Conservation (phyloP, 2,113 vertebrate genomes). For the Pluvialis apricaria region DNA sequence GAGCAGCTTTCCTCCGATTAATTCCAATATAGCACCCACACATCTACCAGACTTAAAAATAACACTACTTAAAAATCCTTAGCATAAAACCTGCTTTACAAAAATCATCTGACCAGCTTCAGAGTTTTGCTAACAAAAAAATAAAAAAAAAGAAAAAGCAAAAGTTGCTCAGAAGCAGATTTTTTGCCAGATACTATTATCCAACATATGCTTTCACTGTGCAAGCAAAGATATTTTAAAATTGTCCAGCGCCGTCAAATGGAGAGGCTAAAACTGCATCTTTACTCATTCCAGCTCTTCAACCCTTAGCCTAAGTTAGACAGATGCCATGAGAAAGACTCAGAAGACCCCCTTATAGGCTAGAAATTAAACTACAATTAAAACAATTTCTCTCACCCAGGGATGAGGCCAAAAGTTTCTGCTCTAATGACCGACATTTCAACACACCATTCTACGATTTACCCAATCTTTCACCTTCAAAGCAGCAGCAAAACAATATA, state of each 20-base stretch:
- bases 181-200: not conserved
- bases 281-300: not conserved
- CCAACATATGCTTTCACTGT: not conserved
- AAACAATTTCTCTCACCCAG: not conserved
- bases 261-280: not conserved
- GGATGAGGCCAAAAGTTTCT: not conserved
- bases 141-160: not conserved
- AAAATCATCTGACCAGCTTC: not conserved
- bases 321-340: not conserved
- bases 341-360: not conserved
- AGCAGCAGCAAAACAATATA: not conserved
- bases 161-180: not conserved
- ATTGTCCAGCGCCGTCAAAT: not conserved
- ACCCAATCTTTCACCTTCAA: not conserved
- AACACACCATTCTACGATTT: not conserved
- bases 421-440: not conserved
- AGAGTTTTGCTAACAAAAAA: not conserved
- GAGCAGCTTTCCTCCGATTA: not conserved
- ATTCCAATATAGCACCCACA: not conserved
- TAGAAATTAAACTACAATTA: not conserved
- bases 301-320: not conserved
- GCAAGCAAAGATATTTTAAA: not conserved
- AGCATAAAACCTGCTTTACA: not conserved
- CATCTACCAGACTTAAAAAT: constrained; percentile 5
- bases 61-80: not conserved